Evolutionary conservation across 2,888 invertebrate genomes (phyloP), one percentile per base, ranked within the genome.

Genomic region (Teinopalpus imperialis): DNA sequence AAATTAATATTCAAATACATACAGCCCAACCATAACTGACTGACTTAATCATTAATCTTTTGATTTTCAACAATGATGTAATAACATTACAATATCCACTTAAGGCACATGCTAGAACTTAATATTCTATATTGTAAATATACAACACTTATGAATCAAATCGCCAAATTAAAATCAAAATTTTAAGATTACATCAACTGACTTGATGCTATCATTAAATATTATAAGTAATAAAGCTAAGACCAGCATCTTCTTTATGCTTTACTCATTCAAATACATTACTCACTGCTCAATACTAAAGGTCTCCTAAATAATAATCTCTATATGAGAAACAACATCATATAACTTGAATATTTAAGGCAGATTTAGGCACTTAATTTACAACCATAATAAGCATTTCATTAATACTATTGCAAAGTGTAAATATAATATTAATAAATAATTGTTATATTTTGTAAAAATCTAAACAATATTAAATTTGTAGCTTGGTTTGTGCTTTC

Each of bases 401-500:
- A n/a, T n/a, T 56, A 61, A 63, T 59, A 57, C 63, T 71, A 78
- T 72, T 67, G 69, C 76, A 71, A 69, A 70, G 64, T 65, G 63
- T 71, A 62, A 70, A 71, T 66, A 71, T 69, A 69, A 68, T 61
- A 72, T 66, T 63, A 57, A 61, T 66, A 62, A 45, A 45, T 45
- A 45, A 32, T 32, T 20, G 18, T 18, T 26, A 39, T 67, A 68
- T 59, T 54, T 62, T 66, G 52, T 60, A 67, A 62, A 64, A 53
- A 57, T 63, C 66, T 63, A 66, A 66, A 68, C 60, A 67, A 65
- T 59, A 62, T 61, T 61, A 66, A 67, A 75, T 80, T 83, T 85
- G 81, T 82, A 81, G 78, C 75, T 72, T 68, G 59, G 56, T 82
- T 86, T 83, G 85, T 86, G 86, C 86, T 81, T 77, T 71, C 64